phyloP scores from a whole-genome alignment of 2,888 invertebrate species.

The Acanthococcus lagerstroemiae region DNA sequence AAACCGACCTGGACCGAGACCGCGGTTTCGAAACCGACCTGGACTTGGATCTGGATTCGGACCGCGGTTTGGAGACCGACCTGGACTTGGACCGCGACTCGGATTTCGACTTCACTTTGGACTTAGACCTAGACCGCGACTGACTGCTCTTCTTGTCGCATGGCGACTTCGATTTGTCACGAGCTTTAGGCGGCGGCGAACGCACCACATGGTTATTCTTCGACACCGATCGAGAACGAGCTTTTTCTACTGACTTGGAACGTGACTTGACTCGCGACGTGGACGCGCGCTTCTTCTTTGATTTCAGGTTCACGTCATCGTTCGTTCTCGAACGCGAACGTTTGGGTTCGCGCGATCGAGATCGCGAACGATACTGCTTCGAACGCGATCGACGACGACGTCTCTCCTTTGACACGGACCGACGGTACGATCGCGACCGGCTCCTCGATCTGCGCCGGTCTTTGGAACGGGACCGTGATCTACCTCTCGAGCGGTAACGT shows the following conservation, averaged over 20 bases:
- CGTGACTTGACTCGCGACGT: conserved; percentile 4
- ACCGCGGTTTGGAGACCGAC: background rate
- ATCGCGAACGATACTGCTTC: background rate
- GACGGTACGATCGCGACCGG: conserved; percentile 17
- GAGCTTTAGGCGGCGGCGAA: background rate
- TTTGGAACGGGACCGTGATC: conserved; percentile 13
- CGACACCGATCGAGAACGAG: conserved; percentile 6
- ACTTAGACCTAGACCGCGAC: conserved; percentile 9
- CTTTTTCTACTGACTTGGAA: conserved; percentile 1
- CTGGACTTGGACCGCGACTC: background rate
- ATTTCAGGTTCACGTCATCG: background rate
- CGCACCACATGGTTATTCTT: background rate
- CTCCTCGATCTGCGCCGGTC: conserved; percentile 13
- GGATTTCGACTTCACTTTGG: background rate
- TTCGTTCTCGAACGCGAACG: conserved; percentile 14
- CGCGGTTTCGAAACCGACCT: background rate
- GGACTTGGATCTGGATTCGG: conserved; percentile 3
- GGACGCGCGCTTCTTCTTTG: conserved; percentile 16
- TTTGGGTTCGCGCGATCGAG: conserved; percentile 1
- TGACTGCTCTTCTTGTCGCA: background rate
- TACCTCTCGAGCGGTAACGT: conserved; percentile 26
- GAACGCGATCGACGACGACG: background rate
- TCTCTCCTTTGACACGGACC: background rate
- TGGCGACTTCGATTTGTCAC: conserved; percentile 3
- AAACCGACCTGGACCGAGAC: background rate